Evolutionary conservation across 2,797 vertebrate species (phyloP).

Genomic region (Apogon hyalosoma): DNA sequence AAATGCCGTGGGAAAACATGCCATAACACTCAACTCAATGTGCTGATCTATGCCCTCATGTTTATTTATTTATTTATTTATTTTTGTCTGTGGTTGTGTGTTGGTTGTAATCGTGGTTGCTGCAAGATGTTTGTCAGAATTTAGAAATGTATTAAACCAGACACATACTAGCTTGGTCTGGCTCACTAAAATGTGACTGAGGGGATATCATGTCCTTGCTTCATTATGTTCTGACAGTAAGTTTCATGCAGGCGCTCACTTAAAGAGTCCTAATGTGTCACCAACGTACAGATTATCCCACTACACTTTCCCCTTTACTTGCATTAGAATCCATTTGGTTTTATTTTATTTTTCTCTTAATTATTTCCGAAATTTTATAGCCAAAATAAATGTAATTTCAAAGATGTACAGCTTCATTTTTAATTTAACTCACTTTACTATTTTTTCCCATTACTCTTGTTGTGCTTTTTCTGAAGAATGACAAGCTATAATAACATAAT

Average conservation of each 20-base stretch:
- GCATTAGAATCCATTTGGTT: no score
- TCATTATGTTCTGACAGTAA: slow-evolving; percentile 43
- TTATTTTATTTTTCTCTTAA: no score
- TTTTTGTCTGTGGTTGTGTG: neutral
- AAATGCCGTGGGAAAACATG: neutral
- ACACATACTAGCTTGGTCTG: slow-evolving; percentile 28
- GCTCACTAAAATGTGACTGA: slow-evolving; percentile 28
- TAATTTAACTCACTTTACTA: neutral
- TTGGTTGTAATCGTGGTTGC: slow-evolving; percentile 17
- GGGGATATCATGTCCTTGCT: slow-evolving; percentile 55
- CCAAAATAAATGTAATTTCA: neutral
- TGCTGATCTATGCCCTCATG: slow-evolving; percentile 8
- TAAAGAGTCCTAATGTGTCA: neutral
- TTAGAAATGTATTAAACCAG: slow-evolving; percentile 53
- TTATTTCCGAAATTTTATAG: neutral
- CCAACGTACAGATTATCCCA: neutral
- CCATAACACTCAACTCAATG: neutral
- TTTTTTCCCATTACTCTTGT: slow-evolving; percentile 12
- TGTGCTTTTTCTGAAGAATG: neutral
- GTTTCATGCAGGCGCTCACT: slow-evolving; percentile 10
- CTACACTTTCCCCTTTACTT: neutral
- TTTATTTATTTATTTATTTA: neutral
- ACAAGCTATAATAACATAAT: slow-evolving; percentile 4
- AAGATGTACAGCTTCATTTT: neutral
- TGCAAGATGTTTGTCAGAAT: slow-evolving; percentile 47